Percentiles rank a stretch among this genome's conserved stretches.
Conservation (phyloP, 2,888 invertebrate genomes). For the Julus scandinavius region DNA sequence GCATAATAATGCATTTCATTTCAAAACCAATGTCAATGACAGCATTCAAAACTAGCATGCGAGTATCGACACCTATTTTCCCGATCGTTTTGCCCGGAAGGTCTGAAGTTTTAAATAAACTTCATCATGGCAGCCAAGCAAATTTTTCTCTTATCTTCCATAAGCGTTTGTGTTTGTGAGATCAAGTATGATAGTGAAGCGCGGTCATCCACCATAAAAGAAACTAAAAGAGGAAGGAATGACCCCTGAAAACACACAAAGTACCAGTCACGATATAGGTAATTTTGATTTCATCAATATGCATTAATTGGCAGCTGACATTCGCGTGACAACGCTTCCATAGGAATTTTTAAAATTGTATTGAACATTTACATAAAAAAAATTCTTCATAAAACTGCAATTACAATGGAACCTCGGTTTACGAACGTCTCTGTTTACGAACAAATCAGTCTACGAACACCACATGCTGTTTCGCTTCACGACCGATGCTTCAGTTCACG, state of each 20-base stretch:
- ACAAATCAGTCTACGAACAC: no score
- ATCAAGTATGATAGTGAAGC: neutral
- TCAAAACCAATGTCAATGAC: slow-evolving; percentile 12
- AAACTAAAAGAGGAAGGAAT: neutral
- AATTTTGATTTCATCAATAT: no score
- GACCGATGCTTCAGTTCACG: no score
- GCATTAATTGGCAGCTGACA: no score
- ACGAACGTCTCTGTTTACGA: no score
- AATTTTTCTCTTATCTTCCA: neutral
- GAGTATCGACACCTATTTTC: neutral
- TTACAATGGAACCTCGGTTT: no score
- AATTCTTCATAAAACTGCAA: no score
- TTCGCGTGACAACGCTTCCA: no score
- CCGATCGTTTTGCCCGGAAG: neutral
- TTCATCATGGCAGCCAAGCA: neutral
- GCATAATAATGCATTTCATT: neutral
- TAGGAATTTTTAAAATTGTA: no score
- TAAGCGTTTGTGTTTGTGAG: neutral
- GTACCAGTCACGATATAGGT: no score
- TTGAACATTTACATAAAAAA: no score
- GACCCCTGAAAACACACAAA: neutral
- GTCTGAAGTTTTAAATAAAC: neutral
- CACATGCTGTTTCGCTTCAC: no score
- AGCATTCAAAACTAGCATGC: neutral
- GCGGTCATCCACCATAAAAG: neutral